Evolutionary conservation across 2,797 vertebrate genomes (phyloP), one percentile per base, ranked within the genome.

Genomic region (Orientallactaga sibirica): DNA sequence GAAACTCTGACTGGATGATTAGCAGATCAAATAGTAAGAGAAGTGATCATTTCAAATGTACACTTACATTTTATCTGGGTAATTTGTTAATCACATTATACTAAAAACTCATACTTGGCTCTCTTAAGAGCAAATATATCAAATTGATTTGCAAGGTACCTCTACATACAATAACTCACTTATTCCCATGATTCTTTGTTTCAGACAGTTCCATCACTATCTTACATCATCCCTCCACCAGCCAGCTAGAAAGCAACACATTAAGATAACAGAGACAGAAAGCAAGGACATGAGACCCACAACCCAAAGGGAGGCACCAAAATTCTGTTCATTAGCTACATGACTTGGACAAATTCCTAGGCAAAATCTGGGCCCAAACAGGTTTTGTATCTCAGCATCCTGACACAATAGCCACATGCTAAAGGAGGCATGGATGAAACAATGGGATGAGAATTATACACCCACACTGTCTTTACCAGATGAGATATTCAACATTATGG

Each of bases 1-100:
- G 22, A 3, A 91, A 87, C 29, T 84, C 58, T 87, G 37, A 73
- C 68, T 52, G 48, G 58, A 83, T 82, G 64, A 61, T 12, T 48
- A 64, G 5, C 22, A 92, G 68, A 84, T 33, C 25, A 48, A 85
- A 41, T 74, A 67, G 82, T 37, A 83, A 64, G 71, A 85, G 16
- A 33, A 95, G 83, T 88, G 41, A 92, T 93, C 48, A 83, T 74
- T 89, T 94, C 79, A 90, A 93, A 89, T 62, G 62, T 41, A 48
- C 61, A 66, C 58, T 79, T 90, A 80, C 9, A 41, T 91, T 96
- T 94, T 74, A 92, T 87, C 43, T 75, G 14, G 75, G 18, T 55
- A 77, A 93, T 88, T 41, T 86, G 70, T 86, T 88, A 86, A 92
- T 58, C 66, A 27, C 33, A 92, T 33, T 68, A 27, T 81, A 70